Evolutionary conservation across 2,113 vertebrate genomes (phyloP).

Genomic region (Piliocolobus tephrosceles): DNA sequence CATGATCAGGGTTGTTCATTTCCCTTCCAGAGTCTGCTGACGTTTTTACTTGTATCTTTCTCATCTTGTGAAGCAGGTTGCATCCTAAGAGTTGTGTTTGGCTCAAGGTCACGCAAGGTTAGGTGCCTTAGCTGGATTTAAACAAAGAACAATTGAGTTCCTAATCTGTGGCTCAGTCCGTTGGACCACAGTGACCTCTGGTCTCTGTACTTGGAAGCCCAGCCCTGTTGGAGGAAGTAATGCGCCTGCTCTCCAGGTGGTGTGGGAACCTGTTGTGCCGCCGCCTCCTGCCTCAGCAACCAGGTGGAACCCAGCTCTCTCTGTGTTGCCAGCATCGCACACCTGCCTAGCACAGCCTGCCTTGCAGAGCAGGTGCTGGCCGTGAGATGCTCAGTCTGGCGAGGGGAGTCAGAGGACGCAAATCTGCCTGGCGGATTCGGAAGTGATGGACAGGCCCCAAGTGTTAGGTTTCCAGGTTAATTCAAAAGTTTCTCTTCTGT

Average conservation of each 20-base stretch:
- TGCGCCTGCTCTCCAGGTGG: not conserved
- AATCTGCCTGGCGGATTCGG: not conserved
- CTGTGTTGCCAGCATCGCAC: not conserved
- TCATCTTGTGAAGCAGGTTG: not conserved
- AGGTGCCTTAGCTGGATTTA: not conserved
- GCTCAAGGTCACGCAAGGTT: not conserved
- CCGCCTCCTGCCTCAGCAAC: not conserved
- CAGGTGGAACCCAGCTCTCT: not conserved
- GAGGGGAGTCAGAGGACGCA: not conserved
- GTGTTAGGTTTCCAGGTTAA: not conserved
- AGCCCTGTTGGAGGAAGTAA: not conserved
- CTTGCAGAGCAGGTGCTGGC: not conserved
- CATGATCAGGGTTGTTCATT: fast-evolving
- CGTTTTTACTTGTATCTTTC: not conserved
- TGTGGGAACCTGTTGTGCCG: not conserved
- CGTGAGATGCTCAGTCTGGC: fast-evolving
- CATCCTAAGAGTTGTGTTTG: not conserved
- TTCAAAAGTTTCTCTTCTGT: not conserved
- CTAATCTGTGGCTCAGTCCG: not conserved
- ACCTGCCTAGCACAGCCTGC: not conserved
- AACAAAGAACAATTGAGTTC: slow-evolving; percentile 49
- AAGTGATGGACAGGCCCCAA: not conserved
- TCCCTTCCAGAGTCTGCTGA: not conserved
- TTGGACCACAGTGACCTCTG: slow-evolving; percentile 11
- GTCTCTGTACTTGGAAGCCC: not conserved